Evolutionary conservation across 2,797 vertebrate species (phyloP), one percentile per base, ranked within the genome.

Genomic region (Thripadectes ignobilis): DNA sequence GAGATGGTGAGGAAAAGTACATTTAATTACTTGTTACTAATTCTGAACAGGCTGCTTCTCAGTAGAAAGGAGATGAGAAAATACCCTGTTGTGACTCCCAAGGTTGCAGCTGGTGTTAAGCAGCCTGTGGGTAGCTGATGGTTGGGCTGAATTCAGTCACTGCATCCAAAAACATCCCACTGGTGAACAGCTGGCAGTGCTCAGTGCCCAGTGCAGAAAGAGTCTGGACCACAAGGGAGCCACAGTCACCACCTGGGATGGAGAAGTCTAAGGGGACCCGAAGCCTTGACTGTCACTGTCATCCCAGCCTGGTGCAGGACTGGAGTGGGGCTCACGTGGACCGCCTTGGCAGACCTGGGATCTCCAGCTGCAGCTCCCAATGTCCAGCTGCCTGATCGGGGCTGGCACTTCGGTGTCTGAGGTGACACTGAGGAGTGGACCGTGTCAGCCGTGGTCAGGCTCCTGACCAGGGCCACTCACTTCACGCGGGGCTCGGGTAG

Each of bases 291-390:
- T 67, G 59, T 48, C 3, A 0, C 7, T 59, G 69, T 45, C 10
- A 3, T 16, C 71, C 57, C 45, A 2, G 9, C 45, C 41, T 5
- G 1, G 61, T 3, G n/a, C 48, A 23, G 73, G 43, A 41, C 65
- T n/a, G 14, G 21, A 80, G 76, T 41, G 20, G 67, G 29, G 26
- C 43, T 69, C 1, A 0, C 3, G 0, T 2, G 18, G 54, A 16
- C 62, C 3, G 0, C 8, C 3, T 58, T 49, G 36, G 34, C 55
- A 36, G 39, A 12, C 4, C 74, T 32, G 27, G 24, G 29, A 4
- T 85, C 43, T 52, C 15, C 2, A 8, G 36, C 34, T 39, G 15
- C 77, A 34, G 2, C 20, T 57, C 54, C 18, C 23, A 4, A 9
- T 4, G 24, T 21, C 57, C 62, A 9, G 1, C 45, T 38, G 61